Conservation (phyloP, 2,888 invertebrate species). For the Muscina levida region DNA sequence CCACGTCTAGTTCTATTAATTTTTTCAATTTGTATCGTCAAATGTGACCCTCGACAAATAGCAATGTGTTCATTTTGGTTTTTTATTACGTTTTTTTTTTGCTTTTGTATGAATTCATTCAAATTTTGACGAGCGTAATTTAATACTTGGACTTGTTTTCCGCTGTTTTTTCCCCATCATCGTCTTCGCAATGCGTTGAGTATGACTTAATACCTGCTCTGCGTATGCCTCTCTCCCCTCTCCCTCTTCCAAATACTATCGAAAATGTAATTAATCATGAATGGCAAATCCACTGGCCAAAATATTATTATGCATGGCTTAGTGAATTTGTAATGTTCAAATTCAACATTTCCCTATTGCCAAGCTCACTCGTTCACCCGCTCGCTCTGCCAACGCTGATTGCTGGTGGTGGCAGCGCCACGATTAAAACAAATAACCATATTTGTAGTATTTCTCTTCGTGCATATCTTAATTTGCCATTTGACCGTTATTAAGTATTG, state of each 20-base stretch:
- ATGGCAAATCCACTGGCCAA: background rate
- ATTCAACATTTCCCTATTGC: constrained; percentile 28
- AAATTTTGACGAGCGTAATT: background rate
- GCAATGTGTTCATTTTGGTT: background rate
- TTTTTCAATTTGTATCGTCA: too few relatives aligned
- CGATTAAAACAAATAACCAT: too few relatives aligned
- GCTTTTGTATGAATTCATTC: too few relatives aligned
- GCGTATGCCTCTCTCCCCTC: too few relatives aligned
- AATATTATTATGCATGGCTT: background rate
- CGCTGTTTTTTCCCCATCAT: too few relatives aligned
- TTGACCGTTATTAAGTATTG: constrained; percentile 52
- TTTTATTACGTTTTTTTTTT: background rate
- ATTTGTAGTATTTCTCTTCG: background rate
- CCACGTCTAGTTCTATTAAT: too few relatives aligned
- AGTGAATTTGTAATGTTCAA: background rate
- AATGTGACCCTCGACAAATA: too few relatives aligned
- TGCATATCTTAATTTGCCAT: constrained; percentile 9
- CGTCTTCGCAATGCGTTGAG: too few relatives aligned
- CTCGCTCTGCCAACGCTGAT: too few relatives aligned
- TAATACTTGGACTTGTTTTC: background rate
- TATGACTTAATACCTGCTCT: constrained; percentile 22
- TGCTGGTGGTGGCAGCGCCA: background rate
- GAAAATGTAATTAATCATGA: too few relatives aligned
- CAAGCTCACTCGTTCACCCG: too few relatives aligned
- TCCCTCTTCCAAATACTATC: too few relatives aligned